Evolutionary conservation across 1,140 invertebrate genomes (phyloP).

Genomic region (Drosophila pachea): DNA sequence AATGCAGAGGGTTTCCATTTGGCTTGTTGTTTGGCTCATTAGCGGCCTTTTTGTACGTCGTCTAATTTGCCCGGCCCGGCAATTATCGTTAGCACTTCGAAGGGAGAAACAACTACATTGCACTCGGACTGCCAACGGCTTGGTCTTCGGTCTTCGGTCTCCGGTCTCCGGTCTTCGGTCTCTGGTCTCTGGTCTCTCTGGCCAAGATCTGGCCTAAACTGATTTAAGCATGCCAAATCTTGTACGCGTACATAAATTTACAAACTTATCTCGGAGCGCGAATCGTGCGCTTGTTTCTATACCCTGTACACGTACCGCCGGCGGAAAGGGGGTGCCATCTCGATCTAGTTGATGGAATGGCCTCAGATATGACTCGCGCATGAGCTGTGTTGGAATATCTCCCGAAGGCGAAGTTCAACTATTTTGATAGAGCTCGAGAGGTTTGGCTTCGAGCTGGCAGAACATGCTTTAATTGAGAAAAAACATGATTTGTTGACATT

Average conservation of each 20-base stretch:
- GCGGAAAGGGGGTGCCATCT: not conserved
- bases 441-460: too few species aligned
- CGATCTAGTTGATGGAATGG: too few species aligned
- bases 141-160: not conserved
- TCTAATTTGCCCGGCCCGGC: conserved; percentile 39
- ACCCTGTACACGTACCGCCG: conserved; percentile 10
- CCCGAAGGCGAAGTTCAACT: too few species aligned
- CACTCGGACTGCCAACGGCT: conserved; percentile 10
- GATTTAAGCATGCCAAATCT: conserved; percentile 51
- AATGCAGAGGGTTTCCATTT: conserved; percentile 65
- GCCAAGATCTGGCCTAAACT: conserved; percentile 31
- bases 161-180: too few species aligned
- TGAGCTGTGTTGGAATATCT: too few species aligned
- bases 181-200: not conserved
- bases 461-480: too few species aligned
- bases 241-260: conserved; percentile 57
- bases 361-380: too few species aligned
- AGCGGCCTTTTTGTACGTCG: conserved; percentile 46
- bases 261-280: conserved; percentile 60
- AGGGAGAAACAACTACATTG: conserved; percentile 28
- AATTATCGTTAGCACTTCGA: conserved; percentile 35
- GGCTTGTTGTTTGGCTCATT: conserved; percentile 64
- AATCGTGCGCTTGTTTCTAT: conserved; percentile 64
- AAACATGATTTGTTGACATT: too few species aligned
- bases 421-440: too few species aligned